phyloP scores from a whole-genome alignment of 2,888 invertebrate species.

The Ormia ochracea region DNA sequence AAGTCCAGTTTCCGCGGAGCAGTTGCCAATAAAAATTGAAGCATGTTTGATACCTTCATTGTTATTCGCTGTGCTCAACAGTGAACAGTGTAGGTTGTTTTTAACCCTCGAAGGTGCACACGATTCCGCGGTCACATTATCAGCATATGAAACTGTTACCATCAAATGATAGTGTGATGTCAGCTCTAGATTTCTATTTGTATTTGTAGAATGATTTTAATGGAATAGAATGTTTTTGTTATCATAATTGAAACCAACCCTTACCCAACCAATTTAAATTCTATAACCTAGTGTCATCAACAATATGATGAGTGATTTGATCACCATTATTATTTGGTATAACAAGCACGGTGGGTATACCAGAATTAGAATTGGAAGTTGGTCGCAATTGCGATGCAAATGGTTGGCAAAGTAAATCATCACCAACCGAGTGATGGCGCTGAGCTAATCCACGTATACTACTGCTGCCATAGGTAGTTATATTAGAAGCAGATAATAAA shows the following conservation, averaged over 20 bases:
- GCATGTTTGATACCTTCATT: no score
- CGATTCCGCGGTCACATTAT: no score
- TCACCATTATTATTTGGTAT: slow-evolving; percentile 72
- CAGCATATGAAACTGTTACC: no score
- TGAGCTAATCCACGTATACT: slow-evolving; percentile 54
- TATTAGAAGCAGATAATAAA: slow-evolving; percentile 64
- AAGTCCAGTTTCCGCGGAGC: no score
- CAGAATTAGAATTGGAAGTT: slow-evolving; percentile 41
- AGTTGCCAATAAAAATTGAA: no score
- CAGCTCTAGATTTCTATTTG: no score
- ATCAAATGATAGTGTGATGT: no score
- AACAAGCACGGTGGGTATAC: slow-evolving; percentile 70
- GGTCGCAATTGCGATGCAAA: slow-evolving; percentile 60
- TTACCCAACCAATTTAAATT: slow-evolving; percentile 63
- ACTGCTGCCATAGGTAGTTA: slow-evolving; percentile 52
- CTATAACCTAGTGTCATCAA: slow-evolving; percentile 76
- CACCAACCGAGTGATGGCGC: slow-evolving; percentile 68
- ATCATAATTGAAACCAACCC: slow-evolving; percentile 65
- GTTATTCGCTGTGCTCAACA: no score
- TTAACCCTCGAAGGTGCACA: no score
- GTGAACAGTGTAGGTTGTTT: no score
- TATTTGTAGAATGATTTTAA: no score
- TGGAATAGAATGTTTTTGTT: not conserved
- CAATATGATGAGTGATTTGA: slow-evolving; percentile 66
- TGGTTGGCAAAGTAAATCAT: slow-evolving; percentile 68